phyloP scores from a whole-genome alignment of 1,140 invertebrate species.

The Scaptodrosophila lebanonensis region DNA sequence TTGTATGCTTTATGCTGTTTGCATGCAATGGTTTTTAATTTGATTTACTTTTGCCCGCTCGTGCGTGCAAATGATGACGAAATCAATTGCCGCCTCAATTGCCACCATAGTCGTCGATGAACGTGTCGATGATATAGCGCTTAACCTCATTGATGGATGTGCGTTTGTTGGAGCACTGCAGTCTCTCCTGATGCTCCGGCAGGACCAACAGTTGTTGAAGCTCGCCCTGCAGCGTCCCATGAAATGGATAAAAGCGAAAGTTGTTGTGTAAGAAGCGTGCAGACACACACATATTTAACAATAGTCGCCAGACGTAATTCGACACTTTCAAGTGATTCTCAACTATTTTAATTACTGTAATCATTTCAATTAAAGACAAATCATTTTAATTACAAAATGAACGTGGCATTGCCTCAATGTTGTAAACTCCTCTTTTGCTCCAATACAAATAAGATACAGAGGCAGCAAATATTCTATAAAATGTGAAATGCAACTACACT shows the following conservation, averaged over 20 bases:
- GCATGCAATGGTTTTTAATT: constrained; percentile 29
- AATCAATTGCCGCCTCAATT: constrained; percentile 40
- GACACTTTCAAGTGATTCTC: too few relatives aligned
- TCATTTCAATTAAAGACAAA: too few relatives aligned
- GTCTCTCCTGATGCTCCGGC: constrained; percentile 68
- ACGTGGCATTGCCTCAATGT: too few relatives aligned
- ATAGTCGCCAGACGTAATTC: too few relatives aligned
- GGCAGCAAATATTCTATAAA: too few relatives aligned
- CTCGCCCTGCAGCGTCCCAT: constrained; percentile 46
- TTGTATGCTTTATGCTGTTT: constrained; percentile 23
- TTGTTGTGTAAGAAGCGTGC: constrained; percentile 18
- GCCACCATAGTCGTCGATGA: constrained; percentile 70
- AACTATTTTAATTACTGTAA: too few relatives aligned
- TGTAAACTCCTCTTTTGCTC: too few relatives aligned
- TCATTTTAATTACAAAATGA: too few relatives aligned
- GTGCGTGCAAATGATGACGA: constrained; percentile 6
- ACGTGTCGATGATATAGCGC: constrained; percentile 76
- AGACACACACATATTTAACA: background rate
- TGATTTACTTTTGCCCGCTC: constrained; percentile 28
- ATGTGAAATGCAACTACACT: too few relatives aligned
- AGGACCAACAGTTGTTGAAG: constrained; percentile 68
- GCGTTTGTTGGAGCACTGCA: constrained; percentile 68
- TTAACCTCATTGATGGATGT: constrained; percentile 76
- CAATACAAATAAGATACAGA: too few relatives aligned
- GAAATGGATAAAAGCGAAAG: constrained; percentile 22